Evolutionary conservation across 2,888 invertebrate genomes (phyloP).

Genomic region (Agrochola macilenta): DNA sequence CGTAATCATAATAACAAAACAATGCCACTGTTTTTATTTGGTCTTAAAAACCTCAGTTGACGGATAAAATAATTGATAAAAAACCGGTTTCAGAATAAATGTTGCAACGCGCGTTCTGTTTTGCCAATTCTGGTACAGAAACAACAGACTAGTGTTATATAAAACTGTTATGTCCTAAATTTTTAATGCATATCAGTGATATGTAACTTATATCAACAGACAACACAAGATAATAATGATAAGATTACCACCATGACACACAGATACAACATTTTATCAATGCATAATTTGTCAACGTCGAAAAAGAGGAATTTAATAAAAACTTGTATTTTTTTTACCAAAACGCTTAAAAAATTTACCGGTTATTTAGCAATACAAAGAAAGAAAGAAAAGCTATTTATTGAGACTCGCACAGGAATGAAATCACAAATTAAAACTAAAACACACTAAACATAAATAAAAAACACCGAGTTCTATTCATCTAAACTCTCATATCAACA

Average conservation of each 20-base stretch:
- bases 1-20: slow-evolving; percentile 4
- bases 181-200: slow-evolving; percentile 37
- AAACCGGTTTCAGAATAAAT: slow-evolving; percentile 5
- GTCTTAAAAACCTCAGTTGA: background rate
- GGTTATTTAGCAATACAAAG: background rate
- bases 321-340: background rate
- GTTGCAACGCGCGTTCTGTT: slow-evolving; percentile 9
- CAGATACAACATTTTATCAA: slow-evolving; percentile 39
- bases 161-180: slow-evolving; percentile 27
- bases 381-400: too few relatives aligned
- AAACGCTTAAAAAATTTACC: too few relatives aligned
- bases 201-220: slow-evolving; percentile 36
- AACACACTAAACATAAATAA: too few relatives aligned
- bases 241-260: slow-evolving; percentile 55
- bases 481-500: background rate
- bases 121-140: slow-evolving; percentile 13
- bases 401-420: too few relatives aligned
- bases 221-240: slow-evolving; percentile 33
- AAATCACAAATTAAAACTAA: too few relatives aligned
- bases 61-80: slow-evolving; percentile 6
- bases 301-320: slow-evolving; percentile 18
- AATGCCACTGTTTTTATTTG: slow-evolving; percentile 1
- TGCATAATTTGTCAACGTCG: slow-evolving; percentile 51
- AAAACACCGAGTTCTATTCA: background rate
- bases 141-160: slow-evolving; percentile 6